phyloP scores from a whole-genome alignment of 2,113 vertebrate species.

The Hipposideros armiger region DNA sequence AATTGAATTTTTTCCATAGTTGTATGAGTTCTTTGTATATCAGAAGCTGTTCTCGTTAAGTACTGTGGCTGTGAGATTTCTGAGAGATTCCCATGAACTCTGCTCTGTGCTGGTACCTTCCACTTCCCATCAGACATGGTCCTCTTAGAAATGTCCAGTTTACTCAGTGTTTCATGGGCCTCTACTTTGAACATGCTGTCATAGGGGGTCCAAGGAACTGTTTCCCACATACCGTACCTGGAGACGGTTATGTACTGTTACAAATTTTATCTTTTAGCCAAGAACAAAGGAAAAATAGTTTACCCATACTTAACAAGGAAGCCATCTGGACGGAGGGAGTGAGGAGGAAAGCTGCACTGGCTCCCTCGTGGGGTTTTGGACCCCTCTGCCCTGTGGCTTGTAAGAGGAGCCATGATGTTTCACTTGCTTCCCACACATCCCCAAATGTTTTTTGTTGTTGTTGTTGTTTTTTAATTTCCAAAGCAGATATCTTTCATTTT shows the following conservation, averaged over 20 bases:
- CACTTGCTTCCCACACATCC: neutral
- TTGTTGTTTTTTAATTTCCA: neutral
- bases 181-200: neutral
- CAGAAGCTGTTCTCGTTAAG: neutral
- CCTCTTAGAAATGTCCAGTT: neutral
- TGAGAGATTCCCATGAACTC: neutral
- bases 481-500: constrained; percentile 43
- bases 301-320: neutral
- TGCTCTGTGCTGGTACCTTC: neutral
- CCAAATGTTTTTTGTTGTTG: neutral
- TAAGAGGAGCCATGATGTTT: neutral
- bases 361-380: neutral
- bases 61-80: neutral
- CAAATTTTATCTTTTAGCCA: constrained; percentile 29
- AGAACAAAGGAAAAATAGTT: neutral
- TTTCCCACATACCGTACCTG: neutral
- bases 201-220: neutral
- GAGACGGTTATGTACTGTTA: neutral
- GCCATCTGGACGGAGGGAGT: neutral
- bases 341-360: accelerated
- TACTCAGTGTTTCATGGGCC: neutral
- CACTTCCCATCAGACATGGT: neutral
- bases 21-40: neutral
- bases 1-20: neutral
- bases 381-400: neutral